A percentile compares a stretch with the other conserved stretches of the same genome.
phyloP scores from a whole-genome alignment of 2,888 invertebrate species.

The Venusia cambrica region DNA sequence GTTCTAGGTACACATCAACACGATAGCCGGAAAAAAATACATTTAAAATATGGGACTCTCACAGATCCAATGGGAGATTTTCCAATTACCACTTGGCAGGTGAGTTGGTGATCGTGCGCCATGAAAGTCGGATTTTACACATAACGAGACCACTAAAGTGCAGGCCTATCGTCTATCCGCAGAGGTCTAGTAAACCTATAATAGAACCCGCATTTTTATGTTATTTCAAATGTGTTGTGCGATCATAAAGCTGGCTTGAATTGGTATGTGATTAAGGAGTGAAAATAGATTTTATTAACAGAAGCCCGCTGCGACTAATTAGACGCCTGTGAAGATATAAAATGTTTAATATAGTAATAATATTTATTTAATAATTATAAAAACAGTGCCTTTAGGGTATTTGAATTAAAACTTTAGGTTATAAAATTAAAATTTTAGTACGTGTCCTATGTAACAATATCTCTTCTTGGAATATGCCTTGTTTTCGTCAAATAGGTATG shows the following conservation, averaged over 20 bases:
- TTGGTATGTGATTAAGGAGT: slow-evolving; percentile 20
- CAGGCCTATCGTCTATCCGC: not conserved
- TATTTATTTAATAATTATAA: slow-evolving; percentile 11
- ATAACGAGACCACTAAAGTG: too few relatives aligned
- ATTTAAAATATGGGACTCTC: too few relatives aligned
- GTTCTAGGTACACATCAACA: not conserved
- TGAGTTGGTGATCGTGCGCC: too few relatives aligned
- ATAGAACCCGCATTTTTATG: slow-evolving; percentile 39
- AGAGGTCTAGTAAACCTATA: not conserved
- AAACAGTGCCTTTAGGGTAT: too few relatives aligned
- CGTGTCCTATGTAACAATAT: too few relatives aligned
- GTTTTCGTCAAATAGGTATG: too few relatives aligned
- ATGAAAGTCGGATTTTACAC: too few relatives aligned
- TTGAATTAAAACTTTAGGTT: too few relatives aligned
- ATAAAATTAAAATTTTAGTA: too few relatives aligned
- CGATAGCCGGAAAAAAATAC: slow-evolving; percentile 13
- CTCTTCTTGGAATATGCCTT: too few relatives aligned
- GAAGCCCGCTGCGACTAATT: slow-evolving; percentile 20
- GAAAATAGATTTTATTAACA: slow-evolving; percentile 24
- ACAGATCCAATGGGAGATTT: too few relatives aligned
- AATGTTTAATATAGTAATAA: slow-evolving; percentile 12
- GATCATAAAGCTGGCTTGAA: slow-evolving; percentile 19
- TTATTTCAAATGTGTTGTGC: slow-evolving; percentile 26
- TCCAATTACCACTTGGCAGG: too few relatives aligned
- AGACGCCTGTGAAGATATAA: slow-evolving; percentile 23